Evolutionary conservation across 2,113 vertebrate species (phyloP).

Genomic region (Phainopepla nitens): DNA sequence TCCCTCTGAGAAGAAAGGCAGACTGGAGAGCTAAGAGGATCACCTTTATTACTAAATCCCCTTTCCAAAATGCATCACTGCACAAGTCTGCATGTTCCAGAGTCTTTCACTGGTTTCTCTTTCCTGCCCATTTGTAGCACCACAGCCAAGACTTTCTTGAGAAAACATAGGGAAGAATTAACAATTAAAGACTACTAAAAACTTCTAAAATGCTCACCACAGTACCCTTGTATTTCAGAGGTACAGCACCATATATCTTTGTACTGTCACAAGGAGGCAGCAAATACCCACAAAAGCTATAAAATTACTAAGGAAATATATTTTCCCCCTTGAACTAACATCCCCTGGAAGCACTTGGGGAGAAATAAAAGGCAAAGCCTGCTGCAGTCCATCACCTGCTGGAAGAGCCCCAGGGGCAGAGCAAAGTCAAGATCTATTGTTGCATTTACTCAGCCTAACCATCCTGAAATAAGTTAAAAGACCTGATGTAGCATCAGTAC

Average conservation of each 20-base stretch:
- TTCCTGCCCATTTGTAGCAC: background rate
- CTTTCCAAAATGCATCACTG: background rate
- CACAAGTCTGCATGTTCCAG: background rate
- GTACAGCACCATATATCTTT: background rate
- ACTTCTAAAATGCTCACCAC: background rate
- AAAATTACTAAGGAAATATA: background rate
- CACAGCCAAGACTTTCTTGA: background rate
- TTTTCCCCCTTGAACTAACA: background rate
- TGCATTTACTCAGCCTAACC: background rate
- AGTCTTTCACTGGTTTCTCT: background rate
- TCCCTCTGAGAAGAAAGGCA: background rate
- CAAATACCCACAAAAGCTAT: slow-evolving; percentile 27
- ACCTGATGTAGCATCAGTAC: background rate
- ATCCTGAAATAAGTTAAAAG: background rate
- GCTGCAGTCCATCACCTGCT: background rate
- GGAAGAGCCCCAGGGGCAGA: background rate
- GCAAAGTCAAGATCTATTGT: background rate
- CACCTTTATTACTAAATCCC: background rate
- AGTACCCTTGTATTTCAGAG: background rate
- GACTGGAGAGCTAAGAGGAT: background rate
- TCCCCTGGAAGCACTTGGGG: background rate
- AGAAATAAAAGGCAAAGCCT: background rate
- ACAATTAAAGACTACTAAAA: background rate
- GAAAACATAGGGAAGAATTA: background rate
- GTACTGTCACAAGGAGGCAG: slow-evolving; percentile 63